Evolutionary conservation across 2,113 vertebrate genomes (phyloP).

Genomic region (Cacatua alba): DNA sequence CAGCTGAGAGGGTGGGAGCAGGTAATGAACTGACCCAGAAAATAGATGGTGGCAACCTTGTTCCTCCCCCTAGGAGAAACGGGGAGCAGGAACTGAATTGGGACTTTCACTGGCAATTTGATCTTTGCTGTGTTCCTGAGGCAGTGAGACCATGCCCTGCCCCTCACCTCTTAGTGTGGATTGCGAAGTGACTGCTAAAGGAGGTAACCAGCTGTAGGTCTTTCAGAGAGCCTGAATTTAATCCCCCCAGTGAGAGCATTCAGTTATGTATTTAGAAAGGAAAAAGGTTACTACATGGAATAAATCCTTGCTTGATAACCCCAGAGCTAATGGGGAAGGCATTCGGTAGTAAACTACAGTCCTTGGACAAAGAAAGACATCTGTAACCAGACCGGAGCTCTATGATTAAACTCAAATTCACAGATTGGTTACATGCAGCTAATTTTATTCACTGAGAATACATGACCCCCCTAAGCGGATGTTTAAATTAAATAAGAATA

Average conservation of each 20-base stretch:
- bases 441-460: constrained; percentile 71
- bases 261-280: constrained; percentile 62
- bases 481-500: constrained; percentile 72
- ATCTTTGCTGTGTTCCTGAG: background rate
- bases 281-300: constrained; percentile 55
- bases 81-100: constrained; percentile 18
- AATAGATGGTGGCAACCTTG: background rate
- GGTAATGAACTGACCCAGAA: background rate
- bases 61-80: background rate
- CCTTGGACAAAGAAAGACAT: constrained; percentile 66
- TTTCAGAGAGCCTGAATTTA: constrained; percentile 59
- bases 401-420: constrained; percentile 70
- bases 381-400: constrained; percentile 68
- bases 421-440: constrained; percentile 69
- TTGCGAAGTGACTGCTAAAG: constrained; percentile 45
- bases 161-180: constrained; percentile 61
- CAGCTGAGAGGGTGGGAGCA: background rate
- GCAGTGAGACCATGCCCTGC: constrained; percentile 54
- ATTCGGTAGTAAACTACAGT: constrained; percentile 64
- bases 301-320: constrained; percentile 70
- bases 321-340: constrained; percentile 62
- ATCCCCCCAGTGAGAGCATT: constrained; percentile 61
- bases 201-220: constrained; percentile 69
- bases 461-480: constrained; percentile 66
- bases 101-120: constrained; percentile 50